These are phyloP conservation scores for Nansenia antarctica DNA, from an alignment of 2,113 vertebrate species.

Conservation along the genomic window DNA sequence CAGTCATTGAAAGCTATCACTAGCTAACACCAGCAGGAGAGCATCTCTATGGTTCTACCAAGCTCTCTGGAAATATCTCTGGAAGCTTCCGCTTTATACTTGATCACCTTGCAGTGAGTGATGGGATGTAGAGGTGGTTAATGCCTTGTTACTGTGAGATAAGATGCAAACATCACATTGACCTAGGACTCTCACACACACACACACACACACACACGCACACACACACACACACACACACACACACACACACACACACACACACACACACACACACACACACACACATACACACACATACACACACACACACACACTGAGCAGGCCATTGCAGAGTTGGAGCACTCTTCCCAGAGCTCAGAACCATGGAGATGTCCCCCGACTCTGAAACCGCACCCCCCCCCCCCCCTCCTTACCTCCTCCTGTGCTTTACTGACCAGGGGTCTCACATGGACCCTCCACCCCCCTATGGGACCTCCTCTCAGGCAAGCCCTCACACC, in stretches of 20 bases:
- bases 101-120: not conserved
- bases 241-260: too few relatives aligned
- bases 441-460: not conserved
- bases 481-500: not conserved
- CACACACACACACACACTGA: constrained; percentile 4
- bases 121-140: not conserved
- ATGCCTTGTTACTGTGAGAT: not conserved
- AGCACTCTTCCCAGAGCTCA: constrained; percentile 1
- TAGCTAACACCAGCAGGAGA: constrained; percentile 27
- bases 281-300: constrained; percentile 3
- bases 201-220: too few relatives aligned
- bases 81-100: too few relatives aligned
- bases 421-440: too few relatives aligned
- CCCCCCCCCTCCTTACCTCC: too few relatives aligned
- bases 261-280: constrained; percentile 10
- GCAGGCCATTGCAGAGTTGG: not conserved
- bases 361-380: constrained; percentile 21
- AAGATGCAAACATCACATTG: not conserved
- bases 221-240: too few relatives aligned
- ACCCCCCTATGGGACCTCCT: not conserved
- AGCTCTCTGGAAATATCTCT: constrained; percentile 5
- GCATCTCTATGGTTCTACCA: constrained; percentile 35
- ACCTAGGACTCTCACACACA: too few relatives aligned
- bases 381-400: not conserved
- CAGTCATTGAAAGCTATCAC: constrained; percentile 7